A percentile compares a stretch with the other conserved stretches of the same genome.
Conservation (phyloP, 2,797 vertebrate species). For the Loris lydekkerianus region DNA sequence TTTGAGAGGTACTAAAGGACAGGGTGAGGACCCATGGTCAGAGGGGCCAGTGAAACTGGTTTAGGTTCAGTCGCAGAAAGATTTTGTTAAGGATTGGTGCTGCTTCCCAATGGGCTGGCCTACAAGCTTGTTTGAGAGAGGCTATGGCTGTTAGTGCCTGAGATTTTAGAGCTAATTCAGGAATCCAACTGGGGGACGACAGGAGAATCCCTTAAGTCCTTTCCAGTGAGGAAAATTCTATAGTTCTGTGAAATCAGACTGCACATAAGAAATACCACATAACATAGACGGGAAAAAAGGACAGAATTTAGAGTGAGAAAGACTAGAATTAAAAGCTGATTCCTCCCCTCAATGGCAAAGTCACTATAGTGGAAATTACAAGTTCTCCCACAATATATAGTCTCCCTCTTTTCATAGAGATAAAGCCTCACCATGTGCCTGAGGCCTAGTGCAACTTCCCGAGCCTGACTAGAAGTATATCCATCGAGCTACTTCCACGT, state of each 20-base stretch:
- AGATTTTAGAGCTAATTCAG: slow-evolving; percentile 15
- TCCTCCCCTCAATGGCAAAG: background rate
- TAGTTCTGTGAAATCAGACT: background rate
- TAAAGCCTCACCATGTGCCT: background rate
- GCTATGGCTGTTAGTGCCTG: background rate
- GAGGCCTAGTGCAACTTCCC: too few species aligned
- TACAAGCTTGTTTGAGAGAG: background rate
- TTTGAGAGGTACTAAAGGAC: background rate
- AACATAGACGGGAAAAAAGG: background rate
- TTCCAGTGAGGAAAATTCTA: background rate
- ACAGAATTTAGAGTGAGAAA: background rate
- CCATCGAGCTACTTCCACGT: too few species aligned
- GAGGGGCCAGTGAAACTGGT: background rate
- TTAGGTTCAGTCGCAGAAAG: slow-evolving; percentile 5
- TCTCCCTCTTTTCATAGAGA: background rate
- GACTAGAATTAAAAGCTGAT: slow-evolving; percentile 20
- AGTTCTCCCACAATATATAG: background rate
- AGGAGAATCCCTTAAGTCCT: background rate
- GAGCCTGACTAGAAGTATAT: too few species aligned
- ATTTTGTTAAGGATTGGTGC: background rate
- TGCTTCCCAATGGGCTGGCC: background rate
- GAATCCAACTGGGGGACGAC: background rate
- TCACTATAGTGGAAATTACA: background rate
- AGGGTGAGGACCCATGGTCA: background rate
- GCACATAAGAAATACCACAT: background rate